Evolutionary conservation across 2,113 vertebrate genomes (phyloP), one percentile per base, ranked within the genome.

Genomic region (Phaetusa simplex): DNA sequence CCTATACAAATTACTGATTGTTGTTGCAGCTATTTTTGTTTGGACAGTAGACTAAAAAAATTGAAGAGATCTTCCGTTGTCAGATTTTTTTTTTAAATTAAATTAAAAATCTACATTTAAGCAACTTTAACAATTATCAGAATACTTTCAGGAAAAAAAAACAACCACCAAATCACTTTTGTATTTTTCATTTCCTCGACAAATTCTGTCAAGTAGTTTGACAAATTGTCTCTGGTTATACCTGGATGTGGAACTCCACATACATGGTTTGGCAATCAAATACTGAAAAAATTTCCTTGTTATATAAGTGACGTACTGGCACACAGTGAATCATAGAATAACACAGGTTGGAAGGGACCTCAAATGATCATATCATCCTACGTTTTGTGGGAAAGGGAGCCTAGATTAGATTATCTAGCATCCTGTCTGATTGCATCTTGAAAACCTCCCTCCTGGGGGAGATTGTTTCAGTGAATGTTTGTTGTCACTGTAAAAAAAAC

Each of bases 131-230:
- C 3, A 0, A 38, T 77, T 66, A 38, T 19, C 7, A 64, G 22
- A 64, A 38, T 30, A 81, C 5, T 59, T 58, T 43, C 23, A 27
- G 11, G 20, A 58, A 26, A 32, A 30, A 67, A 55, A 27, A 5
- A 2, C n/a, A n/a, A 0, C 1, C 12, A 23, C 6, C 12, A 82
- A 69, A 47, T 45, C 1, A 21, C 34, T 55, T 29, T 14, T 38
- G 14, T 19, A 11, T 47, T 87, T 88, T 83, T 70, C 1, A 15
- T 53, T 2, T 79, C 26, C 38, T 45, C 67, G 21, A 45, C 12
- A 82, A 21, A 6, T 56, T 59, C 45, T 56, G 26, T 69, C 29
- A 79, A 73, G 38, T 47, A 73, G 34, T 52, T 82, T 82, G 20
- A 73, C 42, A 78, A 78, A 53, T 50, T 66, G 10, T 15, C 5